Evolutionary conservation across 2,888 invertebrate species (phyloP).

Genomic region (Stenurella melanura): DNA sequence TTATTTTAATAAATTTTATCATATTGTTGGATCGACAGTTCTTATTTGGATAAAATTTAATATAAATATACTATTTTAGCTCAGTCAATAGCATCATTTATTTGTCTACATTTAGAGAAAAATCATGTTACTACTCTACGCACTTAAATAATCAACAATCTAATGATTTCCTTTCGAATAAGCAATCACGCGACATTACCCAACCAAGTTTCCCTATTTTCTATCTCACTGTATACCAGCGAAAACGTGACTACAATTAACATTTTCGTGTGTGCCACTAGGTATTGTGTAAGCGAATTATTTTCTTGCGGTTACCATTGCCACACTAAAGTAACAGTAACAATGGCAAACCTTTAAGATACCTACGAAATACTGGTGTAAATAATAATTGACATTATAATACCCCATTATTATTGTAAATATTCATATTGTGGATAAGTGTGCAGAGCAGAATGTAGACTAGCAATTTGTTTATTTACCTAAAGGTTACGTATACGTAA

Average conservation of each 20-base stretch:
- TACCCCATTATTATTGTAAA: slow-evolving; percentile 10
- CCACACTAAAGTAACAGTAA: neutral
- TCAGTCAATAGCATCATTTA: no score
- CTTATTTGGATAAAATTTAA: no score
- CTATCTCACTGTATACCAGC: slow-evolving; percentile 20
- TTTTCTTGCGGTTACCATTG: slow-evolving; percentile 1
- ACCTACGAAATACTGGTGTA: slow-evolving; percentile 2
- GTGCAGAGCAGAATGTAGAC: neutral
- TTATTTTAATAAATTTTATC: no score
- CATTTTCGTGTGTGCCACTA: slow-evolving; percentile 34
- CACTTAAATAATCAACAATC: no score
- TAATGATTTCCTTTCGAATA: no score
- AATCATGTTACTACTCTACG: no score
- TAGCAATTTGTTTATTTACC: neutral
- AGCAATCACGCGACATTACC: no score
- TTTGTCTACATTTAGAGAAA: no score
- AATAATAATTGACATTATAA: slow-evolving; percentile 20
- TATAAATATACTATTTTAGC: no score
- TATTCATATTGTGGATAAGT: neutral
- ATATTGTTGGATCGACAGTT: no score
- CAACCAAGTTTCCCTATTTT: neutral
- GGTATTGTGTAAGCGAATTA: slow-evolving; percentile 8
- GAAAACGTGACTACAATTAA: slow-evolving; percentile 48
- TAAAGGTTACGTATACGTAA: neutral
- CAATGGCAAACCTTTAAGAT: neutral